These are phyloP conservation scores for Andrena marginata DNA, from an alignment of 2,888 invertebrate genomes.

Conservation along the genomic window DNA sequence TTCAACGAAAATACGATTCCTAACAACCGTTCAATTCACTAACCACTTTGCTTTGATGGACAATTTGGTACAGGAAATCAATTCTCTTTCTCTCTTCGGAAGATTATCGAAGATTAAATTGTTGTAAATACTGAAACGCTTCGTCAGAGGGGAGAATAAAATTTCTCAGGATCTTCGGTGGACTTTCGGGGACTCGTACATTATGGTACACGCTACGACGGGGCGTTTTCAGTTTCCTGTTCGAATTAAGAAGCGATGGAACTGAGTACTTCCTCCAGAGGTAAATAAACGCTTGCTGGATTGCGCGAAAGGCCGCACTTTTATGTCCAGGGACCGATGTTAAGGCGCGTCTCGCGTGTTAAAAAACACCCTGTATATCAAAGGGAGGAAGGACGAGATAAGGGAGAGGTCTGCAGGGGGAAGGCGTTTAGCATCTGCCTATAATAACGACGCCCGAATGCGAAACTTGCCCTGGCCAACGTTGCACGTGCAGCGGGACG, in stretches of 20 bases:
- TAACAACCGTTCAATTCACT: too few relatives aligned
- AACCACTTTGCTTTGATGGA: too few relatives aligned
- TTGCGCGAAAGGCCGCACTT: not conserved
- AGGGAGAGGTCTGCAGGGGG: slow-evolving; percentile 20
- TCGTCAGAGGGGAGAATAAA: too few relatives aligned
- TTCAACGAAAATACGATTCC: too few relatives aligned
- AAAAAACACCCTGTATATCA: slow-evolving; percentile 26
- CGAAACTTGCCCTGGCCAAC: slow-evolving; percentile 36
- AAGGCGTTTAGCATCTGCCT: slow-evolving; percentile 64
- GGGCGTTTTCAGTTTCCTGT: not conserved
- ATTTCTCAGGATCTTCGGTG: too few relatives aligned
- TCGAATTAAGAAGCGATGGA: not conserved
- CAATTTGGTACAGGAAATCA: too few relatives aligned
- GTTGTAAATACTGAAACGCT: too few relatives aligned
- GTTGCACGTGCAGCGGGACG: slow-evolving; percentile 40
- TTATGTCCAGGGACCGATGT: not conserved
- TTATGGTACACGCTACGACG: not conserved
- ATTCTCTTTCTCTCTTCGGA: too few relatives aligned
- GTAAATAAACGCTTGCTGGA: not conserved
- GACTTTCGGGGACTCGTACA: too few relatives aligned
- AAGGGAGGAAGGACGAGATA: slow-evolving; percentile 20
- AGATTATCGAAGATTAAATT: too few relatives aligned
- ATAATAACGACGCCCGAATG: slow-evolving; percentile 52
- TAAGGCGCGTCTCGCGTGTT: not conserved
- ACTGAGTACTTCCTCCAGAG: not conserved